phyloP scores from a whole-genome alignment of 2,113 vertebrate genomes.

The Alethe castanea region DNA sequence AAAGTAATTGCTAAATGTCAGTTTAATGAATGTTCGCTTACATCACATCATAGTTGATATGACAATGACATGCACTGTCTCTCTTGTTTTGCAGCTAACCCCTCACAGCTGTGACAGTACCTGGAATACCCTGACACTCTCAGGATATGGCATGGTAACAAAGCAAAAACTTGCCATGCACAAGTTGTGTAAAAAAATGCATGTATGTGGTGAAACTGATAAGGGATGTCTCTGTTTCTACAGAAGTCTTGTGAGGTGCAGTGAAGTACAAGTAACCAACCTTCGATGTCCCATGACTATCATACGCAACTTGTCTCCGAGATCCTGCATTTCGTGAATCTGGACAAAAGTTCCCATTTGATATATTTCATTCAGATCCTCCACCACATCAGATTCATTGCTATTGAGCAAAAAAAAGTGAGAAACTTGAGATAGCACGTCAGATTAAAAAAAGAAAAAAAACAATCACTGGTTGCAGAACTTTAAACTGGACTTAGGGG shows the following conservation, averaged over 20 bases:
- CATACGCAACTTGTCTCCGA: slow-evolving; percentile 96
- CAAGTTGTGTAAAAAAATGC: background rate
- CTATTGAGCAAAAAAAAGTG: slow-evolving; percentile 60
- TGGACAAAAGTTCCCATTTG: slow-evolving; percentile 94
- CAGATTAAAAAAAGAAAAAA: background rate
- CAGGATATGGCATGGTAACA: background rate
- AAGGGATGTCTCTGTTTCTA: background rate
- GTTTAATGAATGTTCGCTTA: background rate
- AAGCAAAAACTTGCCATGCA: background rate
- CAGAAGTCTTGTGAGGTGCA: background rate
- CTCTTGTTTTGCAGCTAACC: background rate
- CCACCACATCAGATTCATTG: slow-evolving; percentile 90
- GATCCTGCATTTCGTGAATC: slow-evolving; percentile 99
- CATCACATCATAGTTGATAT: background rate
- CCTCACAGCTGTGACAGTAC: background rate
- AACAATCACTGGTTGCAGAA: background rate
- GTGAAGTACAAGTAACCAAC: background rate
- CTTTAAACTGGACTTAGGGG: background rate
- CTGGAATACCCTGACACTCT: background rate
- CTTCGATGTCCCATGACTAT: slow-evolving; percentile 97
- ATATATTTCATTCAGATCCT: slow-evolving; percentile 89
- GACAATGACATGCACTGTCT: background rate
- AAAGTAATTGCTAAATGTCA: background rate
- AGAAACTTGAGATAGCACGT: background rate
- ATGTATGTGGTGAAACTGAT: fast-evolving